These are phyloP conservation scores for Temnothorax rugatulus DNA, from an alignment of 2,888 invertebrate species.

Conservation along the genomic window DNA sequence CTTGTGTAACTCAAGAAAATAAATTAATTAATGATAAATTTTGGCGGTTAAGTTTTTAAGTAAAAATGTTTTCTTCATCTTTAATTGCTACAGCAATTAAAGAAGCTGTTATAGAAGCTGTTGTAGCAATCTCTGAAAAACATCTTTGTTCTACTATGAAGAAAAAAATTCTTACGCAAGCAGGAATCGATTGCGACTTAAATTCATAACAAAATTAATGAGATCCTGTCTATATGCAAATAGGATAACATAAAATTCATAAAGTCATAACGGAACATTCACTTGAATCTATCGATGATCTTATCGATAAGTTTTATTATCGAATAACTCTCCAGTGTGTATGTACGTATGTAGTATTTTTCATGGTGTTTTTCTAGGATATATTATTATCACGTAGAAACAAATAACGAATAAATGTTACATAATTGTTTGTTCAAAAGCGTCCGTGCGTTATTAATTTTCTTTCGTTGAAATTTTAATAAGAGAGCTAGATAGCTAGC, in stretches of 20 bases:
- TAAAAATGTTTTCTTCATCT: not conserved
- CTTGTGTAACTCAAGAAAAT: not conserved
- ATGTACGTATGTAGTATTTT: not conserved
- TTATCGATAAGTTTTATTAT: constrained; percentile 8
- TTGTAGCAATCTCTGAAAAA: not conserved
- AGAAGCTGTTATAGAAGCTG: not conserved
- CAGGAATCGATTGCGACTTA: not conserved
- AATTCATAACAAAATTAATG: not conserved
- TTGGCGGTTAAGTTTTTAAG: not conserved
- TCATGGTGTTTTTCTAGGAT: not conserved
- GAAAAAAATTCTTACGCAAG: not conserved
- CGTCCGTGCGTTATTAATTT: constrained; percentile 3
- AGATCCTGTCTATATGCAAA: not conserved
- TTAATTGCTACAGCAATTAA: not conserved
- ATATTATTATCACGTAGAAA: not conserved
- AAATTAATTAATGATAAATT: not conserved
- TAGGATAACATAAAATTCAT: not conserved
- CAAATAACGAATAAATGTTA: constrained; percentile 9
- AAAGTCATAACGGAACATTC: not conserved
- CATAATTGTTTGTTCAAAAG: not conserved
- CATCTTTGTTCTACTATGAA: not conserved
- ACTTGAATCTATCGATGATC: not conserved
- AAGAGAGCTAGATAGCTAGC: not conserved
- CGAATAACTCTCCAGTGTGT: not conserved
- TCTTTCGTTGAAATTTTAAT: constrained; percentile 22